Evolutionary conservation across 2,797 vertebrate species (phyloP), one percentile per base, ranked within the genome.

Genomic region (Pseudochaenichthys georgianus): DNA sequence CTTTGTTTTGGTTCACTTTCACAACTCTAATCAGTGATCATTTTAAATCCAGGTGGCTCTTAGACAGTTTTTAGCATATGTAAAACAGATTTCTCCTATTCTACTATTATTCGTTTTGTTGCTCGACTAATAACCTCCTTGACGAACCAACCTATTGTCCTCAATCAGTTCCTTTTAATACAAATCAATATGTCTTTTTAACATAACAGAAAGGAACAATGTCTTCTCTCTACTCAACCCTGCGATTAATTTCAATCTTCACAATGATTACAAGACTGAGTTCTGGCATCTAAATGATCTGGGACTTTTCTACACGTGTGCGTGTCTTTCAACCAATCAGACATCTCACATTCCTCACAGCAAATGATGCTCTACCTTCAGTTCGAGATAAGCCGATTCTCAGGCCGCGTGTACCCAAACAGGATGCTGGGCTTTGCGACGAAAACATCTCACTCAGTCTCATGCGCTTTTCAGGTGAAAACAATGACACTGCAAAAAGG

Each of bases 281-380:
- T 38, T 28, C 28, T 28, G 28, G 28, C 34, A 9, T 38, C 34
- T 9, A 7, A 38, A 38, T 38, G 34, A 38, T 1, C 34, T 38
- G 34, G 34, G 34, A 9, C 6, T 3, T 28, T 28, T 28, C 23
- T 28, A 28, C 23, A 28, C 3, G 23, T 28, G 23, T 28, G 23
- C 23, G 23, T 28, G 3, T 23, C 34, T 13, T 62, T 8, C 5
- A 28, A 28, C 28, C 28, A 28, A 8, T 17, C 55, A 23, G 34
- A 11, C 51, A 28, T 67, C 34, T 59, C 3, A 54, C 72, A 80
- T 83, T 76, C 75, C 68, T 76, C 23, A 61, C 1, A 2, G 21
- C 8, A 6, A 38, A 75, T 42, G 65, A 79, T 9, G 9, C 42
- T 2, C 3, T 51, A 9, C 4, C 2, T 8, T 1, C 6, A 28